A percentile compares a stretch with the other conserved stretches of the same genome.
phyloP scores from a whole-genome alignment of 2,113 vertebrate genomes.

The Tychaedon coryphoeus region DNA sequence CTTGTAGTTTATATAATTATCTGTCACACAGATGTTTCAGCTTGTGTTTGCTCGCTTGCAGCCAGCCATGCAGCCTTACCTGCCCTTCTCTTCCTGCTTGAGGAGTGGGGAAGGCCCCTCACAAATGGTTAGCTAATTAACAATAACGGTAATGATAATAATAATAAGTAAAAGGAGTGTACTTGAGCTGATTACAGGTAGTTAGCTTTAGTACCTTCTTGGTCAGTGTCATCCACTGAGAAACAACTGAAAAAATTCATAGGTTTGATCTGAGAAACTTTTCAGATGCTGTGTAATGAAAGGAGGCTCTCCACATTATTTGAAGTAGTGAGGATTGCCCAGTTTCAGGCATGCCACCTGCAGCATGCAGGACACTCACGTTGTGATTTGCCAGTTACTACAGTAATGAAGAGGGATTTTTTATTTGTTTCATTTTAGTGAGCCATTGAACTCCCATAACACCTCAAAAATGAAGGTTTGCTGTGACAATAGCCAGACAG shows the following conservation, averaged over 20 bases:
- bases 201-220: neutral
- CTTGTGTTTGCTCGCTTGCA: conserved; percentile 57
- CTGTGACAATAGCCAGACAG: neutral
- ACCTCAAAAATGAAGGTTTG: neutral
- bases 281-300: neutral
- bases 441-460: neutral
- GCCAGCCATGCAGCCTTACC: neutral
- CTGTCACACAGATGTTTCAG: conserved; percentile 74
- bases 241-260: neutral
- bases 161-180: neutral
- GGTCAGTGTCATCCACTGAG: neutral
- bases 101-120: conserved; percentile 11
- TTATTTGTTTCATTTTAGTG: neutral
- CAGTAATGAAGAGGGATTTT: neutral
- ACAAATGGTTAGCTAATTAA: conserved; percentile 31
- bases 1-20: conserved; percentile 42
- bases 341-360: neutral
- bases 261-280: neutral
- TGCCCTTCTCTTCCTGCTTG: neutral
- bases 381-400: neutral
- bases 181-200: conserved; percentile 2
- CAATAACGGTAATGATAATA: neutral
- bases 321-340: neutral
- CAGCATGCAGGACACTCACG: neutral
- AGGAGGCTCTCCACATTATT: neutral